Conservation (phyloP, 2,113 vertebrate genomes). For the Hemicordylus capensis region DNA sequence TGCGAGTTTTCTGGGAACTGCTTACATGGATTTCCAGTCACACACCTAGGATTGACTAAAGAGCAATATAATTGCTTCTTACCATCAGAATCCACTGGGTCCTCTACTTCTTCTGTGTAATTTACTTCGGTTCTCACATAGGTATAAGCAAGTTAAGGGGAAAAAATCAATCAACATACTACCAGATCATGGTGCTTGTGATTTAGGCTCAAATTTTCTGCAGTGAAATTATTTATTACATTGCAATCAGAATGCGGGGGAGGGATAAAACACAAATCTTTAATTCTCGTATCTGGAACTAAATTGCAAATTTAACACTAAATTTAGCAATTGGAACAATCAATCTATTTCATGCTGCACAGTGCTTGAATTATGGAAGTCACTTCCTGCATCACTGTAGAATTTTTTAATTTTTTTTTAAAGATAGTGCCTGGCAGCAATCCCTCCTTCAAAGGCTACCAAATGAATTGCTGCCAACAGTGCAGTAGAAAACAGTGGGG, state of each 20-base stretch:
- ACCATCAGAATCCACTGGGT: slow-evolving; percentile 97
- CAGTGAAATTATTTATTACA: background rate
- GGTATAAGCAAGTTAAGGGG: slow-evolving; percentile 83
- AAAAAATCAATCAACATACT: background rate
- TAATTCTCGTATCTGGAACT: no score
- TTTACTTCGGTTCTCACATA: slow-evolving; percentile 99
- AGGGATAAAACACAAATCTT: no score
- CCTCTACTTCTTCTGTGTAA: slow-evolving; percentile 97
- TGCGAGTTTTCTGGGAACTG: background rate
- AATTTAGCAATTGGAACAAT: no score
- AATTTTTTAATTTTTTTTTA: no score
- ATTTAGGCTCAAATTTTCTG: slow-evolving; percentile 1
- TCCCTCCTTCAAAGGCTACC: no score
- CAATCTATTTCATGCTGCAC: no score
- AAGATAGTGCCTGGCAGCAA: no score
- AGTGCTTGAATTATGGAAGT: no score
- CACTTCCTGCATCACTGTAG: no score
- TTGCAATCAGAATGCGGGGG: background rate
- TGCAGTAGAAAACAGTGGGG: no score
- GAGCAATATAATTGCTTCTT: slow-evolving; percentile 47
- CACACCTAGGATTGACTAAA: slow-evolving; percentile 5
- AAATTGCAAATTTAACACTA: no score
- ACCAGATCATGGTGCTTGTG: background rate
- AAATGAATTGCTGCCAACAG: no score
- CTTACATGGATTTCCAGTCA: background rate